Percentiles rank a stretch among this genome's conserved stretches.
Evolutionary conservation across 30 jellyfish, hydroid and myxozoan species (phyloP).

Genomic region (Hydractinia echinata): DNA sequence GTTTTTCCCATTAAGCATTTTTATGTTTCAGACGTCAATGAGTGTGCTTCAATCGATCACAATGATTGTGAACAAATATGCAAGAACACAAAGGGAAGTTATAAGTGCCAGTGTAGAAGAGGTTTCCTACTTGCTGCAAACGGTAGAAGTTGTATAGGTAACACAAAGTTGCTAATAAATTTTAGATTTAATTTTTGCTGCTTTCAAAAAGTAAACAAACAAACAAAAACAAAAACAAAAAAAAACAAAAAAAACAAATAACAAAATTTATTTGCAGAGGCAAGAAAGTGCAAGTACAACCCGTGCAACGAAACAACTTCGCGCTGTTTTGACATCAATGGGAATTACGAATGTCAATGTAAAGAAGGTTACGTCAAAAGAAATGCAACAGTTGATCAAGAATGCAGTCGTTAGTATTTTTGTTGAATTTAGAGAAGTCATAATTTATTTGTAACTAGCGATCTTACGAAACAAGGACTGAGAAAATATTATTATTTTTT

Average conservation of each 20-base stretch:
- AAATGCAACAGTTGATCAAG: neutral
- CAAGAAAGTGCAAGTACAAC: neutral
- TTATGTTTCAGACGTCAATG: neutral
- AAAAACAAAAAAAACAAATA: neutral
- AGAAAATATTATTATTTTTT: too few relatives aligned
- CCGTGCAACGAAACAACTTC: neutral
- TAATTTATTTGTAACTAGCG: too few relatives aligned
- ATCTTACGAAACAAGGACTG: too few relatives aligned
- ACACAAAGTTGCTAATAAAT: neutral
- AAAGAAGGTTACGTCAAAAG: conserved; percentile 10
- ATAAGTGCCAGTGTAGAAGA: neutral
- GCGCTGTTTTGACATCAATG: neutral
- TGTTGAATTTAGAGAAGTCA: too few relatives aligned
- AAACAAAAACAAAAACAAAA: neutral
- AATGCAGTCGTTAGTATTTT: neutral
- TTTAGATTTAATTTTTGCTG: neutral
- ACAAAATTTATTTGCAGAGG: neutral
- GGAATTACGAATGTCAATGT: neutral
- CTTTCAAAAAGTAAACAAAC: neutral
- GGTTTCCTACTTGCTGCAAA: neutral
- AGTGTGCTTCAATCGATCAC: neutral
- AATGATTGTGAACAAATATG: neutral
- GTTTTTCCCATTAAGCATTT: too few relatives aligned
- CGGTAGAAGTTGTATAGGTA: conserved; percentile 1
- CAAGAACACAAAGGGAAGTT: neutral